Conservation (phyloP, 2,888 invertebrate species). For the Galerucella nymphaeae region DNA sequence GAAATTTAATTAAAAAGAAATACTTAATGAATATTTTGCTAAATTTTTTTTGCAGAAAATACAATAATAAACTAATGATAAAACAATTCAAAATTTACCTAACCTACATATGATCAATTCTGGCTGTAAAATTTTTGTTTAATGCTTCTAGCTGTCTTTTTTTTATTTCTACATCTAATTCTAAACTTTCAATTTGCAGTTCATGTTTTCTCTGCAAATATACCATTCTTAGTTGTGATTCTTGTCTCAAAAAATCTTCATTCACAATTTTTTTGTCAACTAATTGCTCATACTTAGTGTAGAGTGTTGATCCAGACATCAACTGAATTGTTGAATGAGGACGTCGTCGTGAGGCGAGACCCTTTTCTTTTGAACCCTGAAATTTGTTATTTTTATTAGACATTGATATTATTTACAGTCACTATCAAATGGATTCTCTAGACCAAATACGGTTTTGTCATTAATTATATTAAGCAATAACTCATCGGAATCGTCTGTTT, state of each 20-base stretch:
- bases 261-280: neutral
- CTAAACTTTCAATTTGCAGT: neutral
- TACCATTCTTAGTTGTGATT: neutral
- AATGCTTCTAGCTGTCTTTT: neutral
- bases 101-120: neutral
- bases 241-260: neutral
- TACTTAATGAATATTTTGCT: neutral
- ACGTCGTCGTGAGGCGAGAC: neutral
- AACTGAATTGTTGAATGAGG: neutral
- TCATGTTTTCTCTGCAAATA: neutral
- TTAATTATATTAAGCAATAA: too few relatives aligned
- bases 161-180: neutral
- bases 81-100: neutral
- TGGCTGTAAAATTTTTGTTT: constrained; percentile 6
- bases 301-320: constrained; percentile 4
- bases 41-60: neutral
- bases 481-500: too few relatives aligned
- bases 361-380: neutral
- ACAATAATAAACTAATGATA: neutral
- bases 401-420: neutral
- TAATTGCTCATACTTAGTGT: neutral
- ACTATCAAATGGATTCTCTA: too few relatives aligned
- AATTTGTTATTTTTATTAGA: neutral
- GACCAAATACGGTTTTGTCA: too few relatives aligned
- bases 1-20: neutral